Percentiles rank a stretch among this genome's conserved stretches.
phyloP scores from a whole-genome alignment of 2,113 vertebrate genomes.

The Bufo gargarizans region DNA sequence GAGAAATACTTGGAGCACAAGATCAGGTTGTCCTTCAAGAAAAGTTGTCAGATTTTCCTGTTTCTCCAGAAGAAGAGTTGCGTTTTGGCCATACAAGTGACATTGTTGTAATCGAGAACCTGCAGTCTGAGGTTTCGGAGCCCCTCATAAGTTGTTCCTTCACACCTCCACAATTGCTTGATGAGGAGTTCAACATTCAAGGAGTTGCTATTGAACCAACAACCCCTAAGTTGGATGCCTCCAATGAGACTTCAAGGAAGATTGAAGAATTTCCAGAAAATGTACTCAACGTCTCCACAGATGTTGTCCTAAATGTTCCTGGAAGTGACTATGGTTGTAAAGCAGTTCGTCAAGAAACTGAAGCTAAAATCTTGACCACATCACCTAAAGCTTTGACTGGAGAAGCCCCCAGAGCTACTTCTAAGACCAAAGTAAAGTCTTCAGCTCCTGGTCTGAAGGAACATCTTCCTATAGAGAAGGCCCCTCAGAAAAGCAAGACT shows the following conservation, averaged over 20 bases:
- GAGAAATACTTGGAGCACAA: background rate
- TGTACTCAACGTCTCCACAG: background rate
- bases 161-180: background rate
- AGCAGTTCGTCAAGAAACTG: background rate
- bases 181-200: background rate
- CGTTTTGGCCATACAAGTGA: no score
- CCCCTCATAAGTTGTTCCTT: background rate
- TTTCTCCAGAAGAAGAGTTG: background rate
- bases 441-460: background rate
- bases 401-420: background rate
- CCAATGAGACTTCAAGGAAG: background rate
- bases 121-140: background rate
- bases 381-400: background rate
- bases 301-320: background rate
- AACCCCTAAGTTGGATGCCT: background rate
- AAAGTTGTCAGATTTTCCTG: background rate
- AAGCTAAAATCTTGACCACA: background rate
- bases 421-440: background rate
- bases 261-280: background rate
- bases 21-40: background rate
- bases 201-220: background rate
- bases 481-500: slow-evolving; percentile 38
- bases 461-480: background rate
- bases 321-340: background rate
- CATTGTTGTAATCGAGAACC: background rate